Percentiles rank a stretch among this genome's conserved stretches.
Conservation (phyloP, 2,797 vertebrate species). For the Ciconia nigra region DNA sequence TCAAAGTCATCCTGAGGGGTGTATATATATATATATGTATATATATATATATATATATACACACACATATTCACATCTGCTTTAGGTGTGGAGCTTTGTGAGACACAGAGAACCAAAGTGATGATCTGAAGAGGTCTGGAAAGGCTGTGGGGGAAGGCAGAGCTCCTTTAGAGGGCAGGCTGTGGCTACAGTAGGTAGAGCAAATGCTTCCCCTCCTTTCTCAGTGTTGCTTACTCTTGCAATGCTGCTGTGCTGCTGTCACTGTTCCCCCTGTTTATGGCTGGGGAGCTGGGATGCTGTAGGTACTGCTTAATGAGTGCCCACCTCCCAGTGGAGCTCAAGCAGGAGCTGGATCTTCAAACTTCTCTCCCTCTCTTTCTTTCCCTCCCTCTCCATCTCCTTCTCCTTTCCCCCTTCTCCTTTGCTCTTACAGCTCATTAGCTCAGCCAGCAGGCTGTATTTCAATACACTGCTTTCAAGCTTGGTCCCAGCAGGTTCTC, state of each 20-base stretch:
- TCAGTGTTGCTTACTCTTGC: background rate
- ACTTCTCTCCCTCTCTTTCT: background rate
- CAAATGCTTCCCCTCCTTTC: background rate
- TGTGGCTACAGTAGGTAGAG: background rate
- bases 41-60: fast-evolving
- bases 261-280: fast-evolving
- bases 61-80: background rate
- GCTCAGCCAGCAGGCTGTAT: background rate
- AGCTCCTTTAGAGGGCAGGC: background rate
- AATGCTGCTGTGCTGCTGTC: background rate
- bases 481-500: conserved; percentile 35
- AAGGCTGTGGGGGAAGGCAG: background rate
- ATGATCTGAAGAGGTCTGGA: background rate
- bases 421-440: conserved; percentile 24
- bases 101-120: background rate
- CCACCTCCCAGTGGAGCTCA: background rate
- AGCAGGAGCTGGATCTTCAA: background rate
- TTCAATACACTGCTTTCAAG: conserved; percentile 28
- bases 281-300: background rate
- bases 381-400: too few relatives aligned
- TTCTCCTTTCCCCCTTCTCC: background rate
- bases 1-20: background rate
- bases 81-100: background rate
- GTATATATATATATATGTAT: fast-evolving
- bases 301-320: fast-evolving